Base-by-base conservation (phyloP, 2,888 invertebrate genomes). In the Phortica okadai region DNA sequence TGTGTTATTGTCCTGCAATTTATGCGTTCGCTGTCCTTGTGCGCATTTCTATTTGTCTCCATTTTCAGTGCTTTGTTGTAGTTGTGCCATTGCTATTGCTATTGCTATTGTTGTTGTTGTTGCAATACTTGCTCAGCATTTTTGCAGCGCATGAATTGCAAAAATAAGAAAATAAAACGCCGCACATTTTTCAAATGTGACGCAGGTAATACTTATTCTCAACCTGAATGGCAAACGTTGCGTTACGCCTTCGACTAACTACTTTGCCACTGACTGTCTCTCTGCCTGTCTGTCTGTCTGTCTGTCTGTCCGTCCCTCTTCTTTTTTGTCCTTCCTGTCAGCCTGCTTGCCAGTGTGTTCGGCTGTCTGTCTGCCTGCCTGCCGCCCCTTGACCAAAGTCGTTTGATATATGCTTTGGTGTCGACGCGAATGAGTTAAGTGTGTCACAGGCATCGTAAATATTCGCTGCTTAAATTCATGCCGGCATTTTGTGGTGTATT, bases 391-490 rank as follows among this genome's bases (percentile, higher is more conserved):
- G 69, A 78, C 76, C 33, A 10, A 73, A 16, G 16, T 74, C 85
- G 84, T 85, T 85, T 85, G 85, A 85, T 85, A 85, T 85, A 85
- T 85, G 85, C 83, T 83, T 85, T 84, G 85, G 86, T 86, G 86
- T 86, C 85, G 86, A 86, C 50, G 69, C 41, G 85, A 85, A 85
- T 85, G 85, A 85, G 85, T 85, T 85, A 85, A 85, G 85, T 85
- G 85, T 85, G 85, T 85, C 85, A 85, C 85, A 85, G 86, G 85
- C 85, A 85, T 85, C 87, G 85, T 85, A 86, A 86, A 86, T 86
- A 86, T 85, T 85, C 62, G 62, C 62, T 62, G 21, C 62, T 62
- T 50, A 14, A 50, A 50, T 50, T 50, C 50, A 50, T 50, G 50
- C 8, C 50, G 50, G 14, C 50, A 14, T 50, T 11, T 14, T 50